Percentiles rank a stretch among this genome's conserved stretches.
phyloP scores from a whole-genome alignment of 2,888 invertebrate genomes.

The Desoria tigrina region DNA sequence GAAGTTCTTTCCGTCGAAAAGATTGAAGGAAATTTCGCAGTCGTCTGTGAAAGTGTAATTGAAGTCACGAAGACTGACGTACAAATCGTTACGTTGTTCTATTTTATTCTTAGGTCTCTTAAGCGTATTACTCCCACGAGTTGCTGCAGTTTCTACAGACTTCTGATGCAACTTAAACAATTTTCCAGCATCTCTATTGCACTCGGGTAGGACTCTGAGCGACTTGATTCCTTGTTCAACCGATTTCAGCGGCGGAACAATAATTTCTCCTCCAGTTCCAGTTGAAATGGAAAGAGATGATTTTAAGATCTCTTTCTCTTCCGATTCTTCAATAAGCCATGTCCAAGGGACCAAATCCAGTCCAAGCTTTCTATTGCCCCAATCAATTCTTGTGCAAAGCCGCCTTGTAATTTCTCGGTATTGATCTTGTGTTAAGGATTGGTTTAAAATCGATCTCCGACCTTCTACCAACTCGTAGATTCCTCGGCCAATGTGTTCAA shows the following conservation, averaged over 20 bases:
- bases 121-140: slow-evolving; percentile 59
- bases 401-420: slow-evolving; percentile 80
- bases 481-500: slow-evolving; percentile 70
- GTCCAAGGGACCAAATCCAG: slow-evolving; percentile 86
- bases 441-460: slow-evolving; percentile 78
- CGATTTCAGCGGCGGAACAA: not conserved
- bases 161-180: slow-evolving; percentile 43
- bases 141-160: slow-evolving; percentile 50
- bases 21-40: slow-evolving; percentile 81
- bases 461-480: slow-evolving; percentile 87
- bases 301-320: slow-evolving; percentile 18
- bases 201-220: slow-evolving; percentile 8
- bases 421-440: slow-evolving; percentile 89
- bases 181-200: slow-evolving; percentile 30
- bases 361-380: slow-evolving; percentile 92
- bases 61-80: slow-evolving; percentile 85
- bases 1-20: slow-evolving; percentile 67
- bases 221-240: not conserved
- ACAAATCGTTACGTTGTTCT: slow-evolving; percentile 71
- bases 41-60: slow-evolving; percentile 84
- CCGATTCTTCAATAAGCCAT: slow-evolving; percentile 37
- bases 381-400: slow-evolving; percentile 89
- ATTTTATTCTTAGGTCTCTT: slow-evolving; percentile 29
- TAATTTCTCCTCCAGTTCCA: not conserved
- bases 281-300: not conserved